Evolutionary conservation across 1,140 invertebrate species (phyloP), one percentile per base, ranked within the genome.

Genomic region (Lethocerus indicus): DNA sequence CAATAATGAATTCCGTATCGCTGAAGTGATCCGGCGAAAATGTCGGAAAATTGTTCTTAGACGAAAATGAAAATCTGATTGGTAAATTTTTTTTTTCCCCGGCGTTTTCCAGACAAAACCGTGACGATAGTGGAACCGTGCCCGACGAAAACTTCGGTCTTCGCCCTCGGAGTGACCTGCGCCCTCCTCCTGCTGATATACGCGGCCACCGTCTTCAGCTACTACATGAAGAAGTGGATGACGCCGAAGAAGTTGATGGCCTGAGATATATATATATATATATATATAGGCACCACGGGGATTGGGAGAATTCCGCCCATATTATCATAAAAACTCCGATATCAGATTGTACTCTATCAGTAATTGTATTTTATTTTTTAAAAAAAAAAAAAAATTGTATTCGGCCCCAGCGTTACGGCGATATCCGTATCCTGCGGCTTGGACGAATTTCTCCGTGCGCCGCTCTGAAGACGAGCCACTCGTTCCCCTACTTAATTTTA

Each of bases 201-300:
- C 67, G 78, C 88, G 58, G 83, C 80, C 47, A 90, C 85, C 23
- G 72, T 89, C 54, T 87, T 87, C 70, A 87, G 81, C 64, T 88
- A 88, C 67, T 87, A 85, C 70, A 87, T 87, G 80, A 85, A 83
- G 62, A 87, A 87, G 63, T 90, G 85, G 84, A 71, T 87, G 63
- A 73, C 78, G 55, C 84, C 84, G 18, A 72, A 78, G 50, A 88
- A 88, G 65, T 78, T 81, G 62, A 74, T 85, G 69, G 75, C 79
- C 27, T 52, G 46, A 45, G 23, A 32, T 25, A 23, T 16, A 47
- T 24, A 16, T 29, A 37, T 18, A 39, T 21, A 39, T 21, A 24
- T 20, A 51, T n/a, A n/a, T n/a, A n/a, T n/a, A n/a, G n/a, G n/a
- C n/a, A n/a, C n/a, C n/a, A n/a, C n/a, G n/a, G n/a, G n/a, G n/a